Base-by-base conservation (phyloP, 2,797 vertebrate species). In the Eidolon dupreanum region DNA sequence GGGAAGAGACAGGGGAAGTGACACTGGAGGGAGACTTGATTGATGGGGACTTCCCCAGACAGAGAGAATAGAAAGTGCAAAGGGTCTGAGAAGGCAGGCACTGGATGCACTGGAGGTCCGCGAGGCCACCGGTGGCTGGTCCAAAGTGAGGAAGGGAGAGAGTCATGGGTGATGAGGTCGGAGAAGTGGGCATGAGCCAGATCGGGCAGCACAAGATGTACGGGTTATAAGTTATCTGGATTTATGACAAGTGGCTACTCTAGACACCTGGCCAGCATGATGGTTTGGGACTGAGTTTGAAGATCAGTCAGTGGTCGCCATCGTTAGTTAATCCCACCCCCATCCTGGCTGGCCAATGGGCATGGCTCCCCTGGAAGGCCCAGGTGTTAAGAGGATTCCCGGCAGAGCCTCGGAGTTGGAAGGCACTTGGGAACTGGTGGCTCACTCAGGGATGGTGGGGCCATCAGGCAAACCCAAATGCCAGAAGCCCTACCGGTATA, bases 401-500 rank as follows among this genome's bases (percentile, higher is more conserved):
- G 4, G 28, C 22, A 53, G 94, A 75, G 13, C 66, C 38, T 68
- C 9, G 0, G 11, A 9, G 24, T 74, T 20, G 2, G 28, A 74
- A 81, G 49, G 71, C 90, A 86, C 0, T 1, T 61, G 88, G 90
- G 86, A 90, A 73, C 4, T 26, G 66, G 63, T 8, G 55, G 96
- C 84, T 85, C 38, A 19, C 95, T 93, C 66, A 93, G 95, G 97
- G 96, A 94, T 94, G 49, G 24, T 0, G 33, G 91, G 82, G 65
- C 94, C 89, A 91, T 97, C 96, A 91, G 65, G 90, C 86, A 63
- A 68, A 92, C 13, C 88, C 94, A 79, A 93, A 95, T 85, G 96
- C 95, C 95, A 96, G 98, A 95, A 95, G 31, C 74, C 94, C 79
- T 87, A 82, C 51, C 90, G 91, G 46, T 8, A 38, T 49, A 41